Base-by-base conservation (phyloP, 2,888 invertebrate genomes). In the Catocala nupta region DNA sequence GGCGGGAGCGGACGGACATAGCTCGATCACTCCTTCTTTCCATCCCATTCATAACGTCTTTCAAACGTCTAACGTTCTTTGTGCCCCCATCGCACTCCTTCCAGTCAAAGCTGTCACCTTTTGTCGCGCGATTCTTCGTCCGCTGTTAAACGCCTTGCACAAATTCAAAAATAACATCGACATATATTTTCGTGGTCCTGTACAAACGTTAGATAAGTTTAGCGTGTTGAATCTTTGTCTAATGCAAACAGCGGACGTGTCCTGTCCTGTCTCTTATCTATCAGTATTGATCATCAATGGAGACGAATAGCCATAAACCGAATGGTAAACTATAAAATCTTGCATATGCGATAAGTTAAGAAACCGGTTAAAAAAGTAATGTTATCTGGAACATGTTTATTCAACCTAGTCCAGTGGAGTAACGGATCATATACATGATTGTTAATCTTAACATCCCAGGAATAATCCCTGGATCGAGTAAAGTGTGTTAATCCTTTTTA, bases 101-200 rank as follows among this genome's bases (percentile, higher is more conserved):
- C 88, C 84, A 80, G 81, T 81, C 83, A 79, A 83, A 82, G 81
- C 89, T 90, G 93, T 92, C 93, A 91, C 88, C 92, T 89, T 85
- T 93, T 92, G 91, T 80, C 81, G 78, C 74, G 78, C 84, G 83
- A 83, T 82, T 85, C 85, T 84, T 80, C 82, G 87, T 89, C 92
- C 90, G 89, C 90, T 91, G 93, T 93, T 93, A 93, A 89, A 91
- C 87, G 90, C 87, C 91, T 94, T 94, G 94, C 94, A 94, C 94
- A 94, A 94, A 93, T 91, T 92, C 90, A 90, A 93, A 93, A 93
- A 93, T 90, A 93, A 93, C 92, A 93, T 90, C 85, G 85, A 86
- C 81, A 77, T 87, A 88, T 77, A 80, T 90, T 92, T 93, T 93
- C 92, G 71, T 71, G 73, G 83, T 78, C 90, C 93, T 92, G 88